Evolutionary conservation across 2,888 invertebrate species (phyloP).

Genomic region (Ypsolopha scabrella): DNA sequence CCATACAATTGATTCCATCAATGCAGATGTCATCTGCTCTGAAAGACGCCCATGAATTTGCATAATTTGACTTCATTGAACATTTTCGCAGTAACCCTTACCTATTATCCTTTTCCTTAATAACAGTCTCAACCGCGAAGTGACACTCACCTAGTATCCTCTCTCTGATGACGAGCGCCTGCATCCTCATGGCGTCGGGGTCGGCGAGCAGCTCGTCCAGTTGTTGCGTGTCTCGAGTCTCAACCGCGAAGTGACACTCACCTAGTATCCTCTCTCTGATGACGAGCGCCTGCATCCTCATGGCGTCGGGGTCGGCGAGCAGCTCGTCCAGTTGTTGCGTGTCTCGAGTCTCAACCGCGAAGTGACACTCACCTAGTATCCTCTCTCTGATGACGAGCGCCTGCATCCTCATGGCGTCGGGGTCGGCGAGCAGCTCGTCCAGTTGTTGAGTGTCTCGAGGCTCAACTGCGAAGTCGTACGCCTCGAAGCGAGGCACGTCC

Average conservation of each 20-base stretch:
- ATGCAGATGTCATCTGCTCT: too few relatives aligned
- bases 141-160: conserved; percentile 76
- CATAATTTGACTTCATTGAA: too few relatives aligned
- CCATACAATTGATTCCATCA: too few relatives aligned
- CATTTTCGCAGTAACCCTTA: too few relatives aligned
- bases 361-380: conserved; percentile 72
- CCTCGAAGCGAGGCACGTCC: conserved; percentile 78
- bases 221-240: conserved; percentile 21
- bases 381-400: conserved; percentile 91
- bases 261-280: conserved; percentile 84
- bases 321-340: conserved; percentile 81
- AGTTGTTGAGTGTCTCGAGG: conserved; percentile 82
- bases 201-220: conserved; percentile 90
- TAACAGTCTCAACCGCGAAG: too few relatives aligned
- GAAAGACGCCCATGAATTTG: too few relatives aligned
- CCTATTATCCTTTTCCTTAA: too few relatives aligned
- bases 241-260: conserved; percentile 1
- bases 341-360: conserved; percentile 1
- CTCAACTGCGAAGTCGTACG: conserved; percentile 91
- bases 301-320: conserved; percentile 86
- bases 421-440: conserved; percentile 90
- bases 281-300: conserved; percentile 88
- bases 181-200: conserved; percentile 98
- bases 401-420: conserved; percentile 97
- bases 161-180: conserved; percentile 91